phyloP scores from a whole-genome alignment of 1,140 invertebrate genomes.

The Dufourea novaeangliae region DNA sequence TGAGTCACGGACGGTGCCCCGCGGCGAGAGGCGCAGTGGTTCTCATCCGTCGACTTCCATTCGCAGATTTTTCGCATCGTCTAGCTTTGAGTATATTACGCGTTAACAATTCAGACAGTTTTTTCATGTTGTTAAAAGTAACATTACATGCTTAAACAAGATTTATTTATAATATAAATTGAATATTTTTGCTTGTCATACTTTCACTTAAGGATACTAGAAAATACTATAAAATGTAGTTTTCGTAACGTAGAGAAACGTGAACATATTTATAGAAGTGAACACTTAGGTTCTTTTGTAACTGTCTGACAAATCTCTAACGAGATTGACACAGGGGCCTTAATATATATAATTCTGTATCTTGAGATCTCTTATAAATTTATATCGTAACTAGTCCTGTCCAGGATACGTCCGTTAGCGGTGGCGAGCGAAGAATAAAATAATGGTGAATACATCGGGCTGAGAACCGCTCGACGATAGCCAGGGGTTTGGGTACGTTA shows the following conservation, averaged over 20 bases:
- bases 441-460: slow-evolving; percentile 21
- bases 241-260: background rate
- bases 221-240: background rate
- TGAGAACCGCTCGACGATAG: slow-evolving; percentile 76
- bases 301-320: too few relatives aligned
- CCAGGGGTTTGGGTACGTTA: slow-evolving; percentile 79
- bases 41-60: slow-evolving; percentile 61
- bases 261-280: too few relatives aligned
- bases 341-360: too few relatives aligned
- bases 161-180: background rate
- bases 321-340: too few relatives aligned
- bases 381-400: background rate
- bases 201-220: too few relatives aligned
- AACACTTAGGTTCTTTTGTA: too few relatives aligned
- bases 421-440: background rate
- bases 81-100: background rate
- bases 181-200: background rate
- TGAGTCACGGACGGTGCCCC: slow-evolving; percentile 81
- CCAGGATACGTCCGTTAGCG: background rate
- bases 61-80: slow-evolving; percentile 13
- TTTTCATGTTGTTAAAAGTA: background rate
- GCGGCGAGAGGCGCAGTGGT: slow-evolving; percentile 75
- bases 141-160: background rate
- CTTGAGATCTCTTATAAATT: too few relatives aligned
- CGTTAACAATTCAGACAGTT: too few relatives aligned